Evolutionary conservation across 2,797 vertebrate species (phyloP), one percentile per base, ranked within the genome.

Genomic region (Manis javanica): DNA sequence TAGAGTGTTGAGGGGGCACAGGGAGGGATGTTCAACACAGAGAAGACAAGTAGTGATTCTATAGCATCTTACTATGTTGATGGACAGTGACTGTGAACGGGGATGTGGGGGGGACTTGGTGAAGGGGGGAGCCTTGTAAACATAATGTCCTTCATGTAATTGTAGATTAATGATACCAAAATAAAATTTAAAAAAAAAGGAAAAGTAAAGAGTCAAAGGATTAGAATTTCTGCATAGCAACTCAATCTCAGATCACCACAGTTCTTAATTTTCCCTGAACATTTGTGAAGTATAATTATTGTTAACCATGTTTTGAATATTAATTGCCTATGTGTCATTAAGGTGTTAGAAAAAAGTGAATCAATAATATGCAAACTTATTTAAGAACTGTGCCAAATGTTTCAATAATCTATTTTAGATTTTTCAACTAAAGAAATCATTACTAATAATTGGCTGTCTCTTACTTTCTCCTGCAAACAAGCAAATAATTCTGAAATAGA

Each of bases 381-480:
- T 98, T 98, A 98, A 98, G 96, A 98, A 85, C 55, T 97, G 39
- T 97, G 72, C 93, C 97, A 98, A 98, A 98, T 98, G 97, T 98
- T 98, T 96, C 85, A 87, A 97, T 97, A 75, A 97, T 98, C 98
- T 97, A 68, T 82, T 97, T 98, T 94, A 79, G 63, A 97, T 90
- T 97, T 98, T 98, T 98, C 93, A 97, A 97, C 91, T 46, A 98
- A 98, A 95, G 94, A 97, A 98, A 98, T 92, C 89, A 88, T 98
- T 98, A 95, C 93, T 98, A 97, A 98, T 96, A 96, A 90, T 95
- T 96, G 81, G 97, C 91, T 97, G 95, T 97, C 83, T 97, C 93
- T 87, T 97, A 71, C 51, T 81, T 98, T 97, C 92, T 95, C 96
- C 96, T 98, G 90, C 92, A 98, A 97, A 95, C 88, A 98, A 96